Evolutionary conservation across 2,797 vertebrate genomes (phyloP).

Genomic region (Karalla daura): DNA sequence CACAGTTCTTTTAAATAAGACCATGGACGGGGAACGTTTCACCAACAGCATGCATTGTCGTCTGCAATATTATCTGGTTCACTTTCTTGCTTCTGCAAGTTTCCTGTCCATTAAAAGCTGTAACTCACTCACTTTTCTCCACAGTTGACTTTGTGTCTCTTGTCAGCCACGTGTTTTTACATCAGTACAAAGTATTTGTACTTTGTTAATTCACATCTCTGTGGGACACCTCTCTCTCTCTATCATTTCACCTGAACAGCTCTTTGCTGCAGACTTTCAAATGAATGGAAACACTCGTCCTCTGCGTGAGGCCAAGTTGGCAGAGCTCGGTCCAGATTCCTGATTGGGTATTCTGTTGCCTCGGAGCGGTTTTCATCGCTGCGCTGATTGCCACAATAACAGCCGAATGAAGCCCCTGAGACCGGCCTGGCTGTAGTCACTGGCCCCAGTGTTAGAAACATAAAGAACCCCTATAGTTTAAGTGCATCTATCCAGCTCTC

Average conservation of each 20-base stretch:
- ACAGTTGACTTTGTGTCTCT: too few relatives aligned
- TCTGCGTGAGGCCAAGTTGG: slow-evolving; percentile 5
- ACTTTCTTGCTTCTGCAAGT: too few relatives aligned
- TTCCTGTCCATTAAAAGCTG: too few relatives aligned
- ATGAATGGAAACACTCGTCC: slow-evolving; percentile 2
- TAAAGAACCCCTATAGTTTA: neutral
- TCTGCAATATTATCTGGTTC: too few relatives aligned
- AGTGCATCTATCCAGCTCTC: neutral
- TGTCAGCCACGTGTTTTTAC: too few relatives aligned
- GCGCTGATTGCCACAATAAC: slow-evolving; percentile 32
- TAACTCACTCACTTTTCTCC: too few relatives aligned
- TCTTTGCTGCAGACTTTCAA: neutral
- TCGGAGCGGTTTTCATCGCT: neutral
- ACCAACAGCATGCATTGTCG: too few relatives aligned
- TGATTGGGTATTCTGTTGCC: slow-evolving; percentile 5
- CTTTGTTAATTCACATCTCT: too few relatives aligned
- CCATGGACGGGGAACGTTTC: too few relatives aligned
- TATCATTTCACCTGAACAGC: slow-evolving; percentile 41
- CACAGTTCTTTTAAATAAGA: too few relatives aligned
- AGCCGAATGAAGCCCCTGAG: slow-evolving; percentile 46
- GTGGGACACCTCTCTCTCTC: slow-evolving; percentile 32
- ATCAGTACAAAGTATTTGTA: too few relatives aligned
- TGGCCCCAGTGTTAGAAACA: slow-evolving; percentile 6
- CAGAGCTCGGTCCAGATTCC: slow-evolving; percentile 14
- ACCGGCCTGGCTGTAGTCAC: neutral